Evolutionary conservation across 2,888 invertebrate species (phyloP).

Genomic region (Alcis repandata): DNA sequence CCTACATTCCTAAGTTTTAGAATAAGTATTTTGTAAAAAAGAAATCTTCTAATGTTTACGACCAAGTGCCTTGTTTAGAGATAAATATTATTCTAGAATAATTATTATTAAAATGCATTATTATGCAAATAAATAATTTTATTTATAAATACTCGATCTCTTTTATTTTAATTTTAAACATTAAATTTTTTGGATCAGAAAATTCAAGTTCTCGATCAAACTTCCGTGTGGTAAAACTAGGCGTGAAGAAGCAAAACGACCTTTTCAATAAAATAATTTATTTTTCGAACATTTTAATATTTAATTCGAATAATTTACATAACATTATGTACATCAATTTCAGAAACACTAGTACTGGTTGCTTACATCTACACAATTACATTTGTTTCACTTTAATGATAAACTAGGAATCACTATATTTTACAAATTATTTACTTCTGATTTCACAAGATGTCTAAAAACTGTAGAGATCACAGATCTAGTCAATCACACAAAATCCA

Average conservation of each 20-base stretch:
- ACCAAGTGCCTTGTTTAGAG: conserved; percentile 31
- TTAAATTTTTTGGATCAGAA: no score
- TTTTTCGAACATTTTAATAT: background rate
- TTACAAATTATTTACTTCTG: no score
- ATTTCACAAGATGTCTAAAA: no score
- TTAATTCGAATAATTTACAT: conserved; percentile 14
- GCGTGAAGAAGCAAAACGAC: no score
- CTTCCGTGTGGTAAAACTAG: no score
- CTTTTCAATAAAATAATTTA: background rate
- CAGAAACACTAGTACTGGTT: conserved; percentile 15
- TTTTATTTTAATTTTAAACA: background rate
- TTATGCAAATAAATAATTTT: conserved; percentile 31
- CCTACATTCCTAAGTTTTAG: conserved; percentile 34
- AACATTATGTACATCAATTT: conserved; percentile 26
- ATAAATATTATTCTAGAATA: conserved; percentile 17
- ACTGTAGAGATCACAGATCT: no score
- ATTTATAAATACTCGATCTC: conserved; percentile 12
- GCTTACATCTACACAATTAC: conserved; percentile 4
- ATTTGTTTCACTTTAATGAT: background rate
- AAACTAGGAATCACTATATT: background rate
- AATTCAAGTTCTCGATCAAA: no score
- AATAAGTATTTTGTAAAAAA: conserved; percentile 26
- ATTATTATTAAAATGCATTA: conserved; percentile 28
- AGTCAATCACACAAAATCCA: no score
- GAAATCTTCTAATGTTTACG: conserved; percentile 17